Base-by-base conservation (phyloP, 1,140 invertebrate genomes). In the Ylistrum balloti region DNA sequence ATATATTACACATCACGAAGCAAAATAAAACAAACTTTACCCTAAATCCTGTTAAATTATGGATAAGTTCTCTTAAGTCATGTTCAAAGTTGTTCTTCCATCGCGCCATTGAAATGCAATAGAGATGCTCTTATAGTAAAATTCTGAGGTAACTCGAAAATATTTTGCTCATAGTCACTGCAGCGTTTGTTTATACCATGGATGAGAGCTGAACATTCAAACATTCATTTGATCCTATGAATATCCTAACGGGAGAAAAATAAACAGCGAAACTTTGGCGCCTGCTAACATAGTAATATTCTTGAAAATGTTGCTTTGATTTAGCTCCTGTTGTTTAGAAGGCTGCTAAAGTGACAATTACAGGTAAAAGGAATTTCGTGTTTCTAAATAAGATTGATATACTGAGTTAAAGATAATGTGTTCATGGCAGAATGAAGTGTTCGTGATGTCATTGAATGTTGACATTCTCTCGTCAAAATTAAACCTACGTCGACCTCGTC, bases 21-120 rank as follows among this genome's bases (percentile, higher is more conserved):
- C 45, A 45, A 88, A 86, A 33, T 32, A 86, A 2, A 48, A 5
- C 35, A 74, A 74, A n/a, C 5, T 7, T 87, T 89, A 92, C 91
- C 74, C 86, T 86, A 45, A 92, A 92, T 41, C 91, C 91, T 45
- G 91, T 90, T 20, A 90, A 38, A 17, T 87, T 88, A 13, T 20
- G 22, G 34, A 92, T 89, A 33, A 92, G 85, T 33, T 56, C 56
- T 86, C 89, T 92, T 10, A 90, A 28, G 34, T 92, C 89, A 85
- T 48, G 85, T 92, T 92, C 91, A 89, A 89, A 90, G 11, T 28
- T 88, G 88, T 86, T 90, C 38, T 88, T 89, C 91, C 89, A 88
- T 45, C 91, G 91, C 89, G 91, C 91, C 91, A 92, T 92, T 88
- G 34, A 85, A 86, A 74, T n/a, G n/a, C 56, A 74, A n/a, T 74